phyloP scores from a whole-genome alignment of 2,113 vertebrate species.

The Mormyrus lacerda region DNA sequence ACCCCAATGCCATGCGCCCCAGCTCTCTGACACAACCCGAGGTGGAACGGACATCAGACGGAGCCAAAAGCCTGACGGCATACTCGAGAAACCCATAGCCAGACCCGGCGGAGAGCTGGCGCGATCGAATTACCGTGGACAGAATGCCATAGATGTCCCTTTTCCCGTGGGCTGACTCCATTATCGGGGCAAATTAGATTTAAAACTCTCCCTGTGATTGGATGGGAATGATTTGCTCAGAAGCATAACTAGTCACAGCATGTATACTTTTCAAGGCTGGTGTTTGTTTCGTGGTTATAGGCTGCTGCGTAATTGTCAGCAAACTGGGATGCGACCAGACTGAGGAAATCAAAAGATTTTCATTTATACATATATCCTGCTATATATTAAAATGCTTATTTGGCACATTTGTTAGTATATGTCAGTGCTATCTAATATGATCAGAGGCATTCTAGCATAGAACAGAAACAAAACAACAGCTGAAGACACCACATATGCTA shows the following conservation, averaged over 20 bases:
- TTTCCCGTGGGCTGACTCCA: slow-evolving; percentile 53
- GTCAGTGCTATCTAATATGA: not conserved
- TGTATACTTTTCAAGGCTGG: not conserved
- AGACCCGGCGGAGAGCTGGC: slow-evolving; percentile 36
- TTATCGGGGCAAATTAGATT: slow-evolving; percentile 49
- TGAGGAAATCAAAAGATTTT: not conserved
- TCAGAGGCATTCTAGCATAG: not conserved
- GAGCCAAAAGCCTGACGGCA: slow-evolving; percentile 45
- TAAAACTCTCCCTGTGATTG: slow-evolving; percentile 10
- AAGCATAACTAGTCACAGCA: not conserved
- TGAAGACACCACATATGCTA: not conserved
- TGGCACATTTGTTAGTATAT: not conserved
- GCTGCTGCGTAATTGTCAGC: not conserved
- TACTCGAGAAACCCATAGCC: slow-evolving; percentile 47
- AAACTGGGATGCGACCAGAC: not conserved
- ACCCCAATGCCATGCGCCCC: slow-evolving; percentile 27
- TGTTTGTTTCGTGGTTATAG: slow-evolving; percentile 1
- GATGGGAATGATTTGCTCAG: slow-evolving; percentile 6
- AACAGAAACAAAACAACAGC: not conserved
- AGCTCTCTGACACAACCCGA: slow-evolving; percentile 38
- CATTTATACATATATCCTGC: not conserved
- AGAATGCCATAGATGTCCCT: slow-evolving; percentile 58
- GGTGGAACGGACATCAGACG: slow-evolving; percentile 43
- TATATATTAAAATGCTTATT: not conserved
- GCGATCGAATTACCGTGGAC: slow-evolving; percentile 59